Conservation (phyloP, 2,888 invertebrate species). For the Eupithecia insigniata region DNA sequence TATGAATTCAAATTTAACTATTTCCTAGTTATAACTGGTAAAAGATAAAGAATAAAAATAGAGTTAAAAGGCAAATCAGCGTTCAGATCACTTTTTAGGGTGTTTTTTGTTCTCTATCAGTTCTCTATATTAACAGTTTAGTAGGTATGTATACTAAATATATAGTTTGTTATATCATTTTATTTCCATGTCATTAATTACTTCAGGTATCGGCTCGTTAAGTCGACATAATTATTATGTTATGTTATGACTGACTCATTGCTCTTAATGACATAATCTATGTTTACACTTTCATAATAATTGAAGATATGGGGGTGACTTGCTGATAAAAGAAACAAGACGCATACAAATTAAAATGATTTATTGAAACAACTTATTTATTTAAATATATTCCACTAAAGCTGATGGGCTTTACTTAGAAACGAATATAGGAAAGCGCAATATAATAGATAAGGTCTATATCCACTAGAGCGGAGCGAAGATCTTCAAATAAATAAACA, state of each 20-base stretch:
- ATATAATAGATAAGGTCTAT: constrained; percentile 59
- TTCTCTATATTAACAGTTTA: too few relatives aligned
- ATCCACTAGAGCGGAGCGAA: constrained; percentile 21
- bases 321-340: constrained; percentile 45
- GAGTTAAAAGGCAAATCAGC: background rate
- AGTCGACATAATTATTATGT: constrained; percentile 14
- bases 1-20: background rate
- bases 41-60: background rate
- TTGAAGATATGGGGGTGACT: constrained; percentile 11
- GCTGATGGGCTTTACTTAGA: constrained; percentile 75
- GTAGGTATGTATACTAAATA: background rate
- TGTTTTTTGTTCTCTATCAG: background rate
- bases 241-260: constrained; percentile 28
- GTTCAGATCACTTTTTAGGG: background rate
- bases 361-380: constrained; percentile 78
- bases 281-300: constrained; percentile 38
- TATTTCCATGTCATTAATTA: background rate
- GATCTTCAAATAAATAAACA: background rate
- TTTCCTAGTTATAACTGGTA: too few relatives aligned
- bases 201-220: background rate
- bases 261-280: constrained; percentile 30
- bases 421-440: constrained; percentile 76
- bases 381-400: constrained; percentile 76
- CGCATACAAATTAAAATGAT: constrained; percentile 78
- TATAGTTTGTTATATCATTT: background rate